Base-by-base conservation (phyloP, 2,888 invertebrate species). In the Ichneumon xanthorius region DNA sequence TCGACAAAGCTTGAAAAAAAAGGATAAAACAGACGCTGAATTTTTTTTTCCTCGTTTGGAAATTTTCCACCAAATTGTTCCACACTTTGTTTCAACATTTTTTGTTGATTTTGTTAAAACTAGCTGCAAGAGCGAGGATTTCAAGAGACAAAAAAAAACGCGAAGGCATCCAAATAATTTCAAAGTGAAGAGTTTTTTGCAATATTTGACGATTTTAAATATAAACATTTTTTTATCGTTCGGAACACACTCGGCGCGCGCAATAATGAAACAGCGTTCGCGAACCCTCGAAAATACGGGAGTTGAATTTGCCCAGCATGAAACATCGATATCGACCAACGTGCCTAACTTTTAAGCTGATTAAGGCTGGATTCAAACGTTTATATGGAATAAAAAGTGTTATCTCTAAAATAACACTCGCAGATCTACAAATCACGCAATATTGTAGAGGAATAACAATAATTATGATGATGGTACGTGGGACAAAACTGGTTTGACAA, bases 1-100 rank as follows among this genome's bases (percentile, higher is more conserved):
- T 53, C 26, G 45, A n/a, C 37, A 53, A 11, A 22, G 26, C 63
- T 71, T 26, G 45, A 37, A 65, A 71, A 67, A 80, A 65, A 37
- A 58, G 30, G 19, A 37, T 1, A 14, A 68, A 45, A 67, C 26
- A 16, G 6, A 11, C 26, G 26, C 2, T 26, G 14, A 14, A 9
- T 26, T 26, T 58, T 58, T 58, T 58, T 26, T 6, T 22, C 55
- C 55, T 2, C 45, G 4, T 48, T 16, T 16, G 16, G 45, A 14
- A 26, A 1, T 58, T 58, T 26, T 58, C 14, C 4, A 22, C 0
- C 11, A 26, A 26, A 26, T 48, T 48, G 16, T 11, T 11, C 2
- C 9, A 40, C 40, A 40, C 40, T 40, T 48, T 16, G 45, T 48
- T 48, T 48, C 2, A 16, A 48, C 16, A 11, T 9, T 40, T 40